Percentiles rank a stretch among this genome's conserved stretches.
Conservation (phyloP, 2,888 invertebrate genomes). For the Chrysopilus asiliformis region DNA sequence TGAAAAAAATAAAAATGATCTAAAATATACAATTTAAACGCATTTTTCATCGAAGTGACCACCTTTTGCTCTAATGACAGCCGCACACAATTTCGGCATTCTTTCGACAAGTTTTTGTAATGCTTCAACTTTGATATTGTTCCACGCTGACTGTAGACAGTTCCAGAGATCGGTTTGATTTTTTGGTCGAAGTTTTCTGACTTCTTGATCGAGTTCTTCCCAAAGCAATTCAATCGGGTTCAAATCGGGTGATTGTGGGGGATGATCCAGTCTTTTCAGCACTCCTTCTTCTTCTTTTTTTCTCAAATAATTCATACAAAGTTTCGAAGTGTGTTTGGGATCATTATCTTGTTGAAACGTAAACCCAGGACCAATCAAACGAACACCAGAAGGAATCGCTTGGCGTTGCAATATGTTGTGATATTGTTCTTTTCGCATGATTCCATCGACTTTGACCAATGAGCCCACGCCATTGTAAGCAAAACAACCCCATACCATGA, state of each 20-base stretch:
- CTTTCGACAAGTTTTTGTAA: slow-evolving; percentile 1
- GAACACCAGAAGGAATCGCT: background rate
- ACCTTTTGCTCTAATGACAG: no score
- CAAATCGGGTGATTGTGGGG: slow-evolving; percentile 1
- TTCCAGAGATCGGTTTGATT: background rate
- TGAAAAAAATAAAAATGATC: no score
- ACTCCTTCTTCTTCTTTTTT: no score
- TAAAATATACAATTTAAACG: no score
- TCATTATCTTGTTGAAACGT: background rate
- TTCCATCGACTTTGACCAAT: slow-evolving; percentile 9
- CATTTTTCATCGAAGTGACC: no score
- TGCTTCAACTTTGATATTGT: background rate
- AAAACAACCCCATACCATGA: slow-evolving; percentile 15
- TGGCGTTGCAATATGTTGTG: background rate
- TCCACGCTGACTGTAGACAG: background rate
- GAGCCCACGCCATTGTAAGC: slow-evolving; percentile 6
- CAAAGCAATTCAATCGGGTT: slow-evolving; percentile 1
- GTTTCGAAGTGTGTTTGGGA: no score
- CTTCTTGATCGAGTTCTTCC: slow-evolving; percentile 2
- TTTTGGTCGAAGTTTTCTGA: background rate
- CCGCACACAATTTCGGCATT: no score
- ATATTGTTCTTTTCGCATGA: slow-evolving; percentile 4
- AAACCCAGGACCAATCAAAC: background rate
- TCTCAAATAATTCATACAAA: no score
- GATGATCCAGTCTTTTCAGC: no score